Evolutionary conservation across 2,113 vertebrate species (phyloP).

Genomic region (Pollachius pollachius): DNA sequence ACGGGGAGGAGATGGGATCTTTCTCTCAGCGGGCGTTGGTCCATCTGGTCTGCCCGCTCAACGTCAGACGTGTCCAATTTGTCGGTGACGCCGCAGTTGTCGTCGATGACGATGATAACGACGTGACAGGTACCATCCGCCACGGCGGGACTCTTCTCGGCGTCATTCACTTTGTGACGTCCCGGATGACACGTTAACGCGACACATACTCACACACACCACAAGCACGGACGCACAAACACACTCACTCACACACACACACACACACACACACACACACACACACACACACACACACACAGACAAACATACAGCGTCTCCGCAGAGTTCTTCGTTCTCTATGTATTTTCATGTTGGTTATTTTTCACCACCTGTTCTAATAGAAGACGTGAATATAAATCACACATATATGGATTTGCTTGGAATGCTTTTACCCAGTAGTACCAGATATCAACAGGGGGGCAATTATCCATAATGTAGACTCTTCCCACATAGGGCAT

Average conservation of each 20-base stretch:
- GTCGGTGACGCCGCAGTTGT: background rate
- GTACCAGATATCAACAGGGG: conserved; percentile 11
- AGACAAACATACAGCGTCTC: background rate
- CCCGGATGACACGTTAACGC: conserved; percentile 27
- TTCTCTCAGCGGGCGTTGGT: conserved; percentile 45
- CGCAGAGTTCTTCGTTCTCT: conserved; percentile 13
- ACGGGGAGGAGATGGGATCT: conserved; percentile 33
- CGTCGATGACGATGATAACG: conserved; percentile 24
- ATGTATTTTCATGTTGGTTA: conserved; percentile 5
- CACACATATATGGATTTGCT: too few relatives aligned
- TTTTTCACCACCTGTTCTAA: conserved; percentile 3
- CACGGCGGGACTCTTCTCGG: conserved; percentile 35
- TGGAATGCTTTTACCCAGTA: background rate
- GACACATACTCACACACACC: conserved; percentile 15
- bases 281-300: background rate
- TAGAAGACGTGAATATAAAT: too few relatives aligned
- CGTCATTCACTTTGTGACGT: conserved; percentile 18
- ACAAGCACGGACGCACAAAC: background rate
- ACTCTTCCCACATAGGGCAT: conserved; percentile 10
- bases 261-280: conserved; percentile 7
- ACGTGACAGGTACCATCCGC: conserved; percentile 48
- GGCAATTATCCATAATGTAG: conserved; percentile 38
- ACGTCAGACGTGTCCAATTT: too few relatives aligned
- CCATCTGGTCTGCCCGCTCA: conserved; percentile 30
- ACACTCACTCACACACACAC: background rate